Percentiles rank a stretch among this genome's conserved stretches.
These are phyloP conservation scores for Lepus americanus DNA, from an alignment of 2,113 vertebrate species.

Conservation along the genomic window DNA sequence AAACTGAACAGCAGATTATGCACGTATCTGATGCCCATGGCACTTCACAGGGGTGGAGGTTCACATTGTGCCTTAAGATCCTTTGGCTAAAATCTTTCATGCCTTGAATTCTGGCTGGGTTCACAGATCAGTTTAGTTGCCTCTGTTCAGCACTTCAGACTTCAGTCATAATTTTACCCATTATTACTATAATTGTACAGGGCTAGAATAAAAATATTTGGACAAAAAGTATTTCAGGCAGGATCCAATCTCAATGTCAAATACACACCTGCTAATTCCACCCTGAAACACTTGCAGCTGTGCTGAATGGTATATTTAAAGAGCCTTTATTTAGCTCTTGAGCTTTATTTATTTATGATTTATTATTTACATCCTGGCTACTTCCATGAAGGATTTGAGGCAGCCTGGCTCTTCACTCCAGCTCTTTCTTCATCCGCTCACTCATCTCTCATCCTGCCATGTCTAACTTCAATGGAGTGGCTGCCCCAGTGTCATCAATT, in stretches of 20 bases:
- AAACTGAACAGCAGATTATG: not conserved
- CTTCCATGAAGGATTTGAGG: conserved; percentile 66
- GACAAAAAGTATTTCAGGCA: not conserved
- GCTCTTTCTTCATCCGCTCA: conserved; percentile 53
- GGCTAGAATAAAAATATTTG: conserved; percentile 8
- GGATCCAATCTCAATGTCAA: not conserved
- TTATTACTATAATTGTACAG: not conserved
- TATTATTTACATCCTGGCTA: conserved; percentile 74
- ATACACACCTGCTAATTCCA: not conserved
- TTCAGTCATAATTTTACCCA: not conserved
- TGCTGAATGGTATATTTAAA: conserved; percentile 63
- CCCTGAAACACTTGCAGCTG: conserved; percentile 34
- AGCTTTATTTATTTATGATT: conserved; percentile 79
- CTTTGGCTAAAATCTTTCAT: conserved; percentile 27
- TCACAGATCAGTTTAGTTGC: not conserved
- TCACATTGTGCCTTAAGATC: not conserved
- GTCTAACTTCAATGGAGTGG: conserved; percentile 57
- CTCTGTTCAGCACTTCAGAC: not conserved
- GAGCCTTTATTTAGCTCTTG: conserved; percentile 64
- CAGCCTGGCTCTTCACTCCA: conserved; percentile 53
- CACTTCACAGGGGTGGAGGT: not conserved
- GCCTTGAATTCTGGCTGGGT: conserved; percentile 51
- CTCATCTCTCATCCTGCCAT: conserved; percentile 41
- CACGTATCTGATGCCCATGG: not conserved
- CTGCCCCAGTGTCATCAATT: conserved; percentile 78